Percentiles rank a stretch among this genome's conserved stretches.
phyloP scores from a whole-genome alignment of 2,113 vertebrate species.

The Acrocephalus kingi region DNA sequence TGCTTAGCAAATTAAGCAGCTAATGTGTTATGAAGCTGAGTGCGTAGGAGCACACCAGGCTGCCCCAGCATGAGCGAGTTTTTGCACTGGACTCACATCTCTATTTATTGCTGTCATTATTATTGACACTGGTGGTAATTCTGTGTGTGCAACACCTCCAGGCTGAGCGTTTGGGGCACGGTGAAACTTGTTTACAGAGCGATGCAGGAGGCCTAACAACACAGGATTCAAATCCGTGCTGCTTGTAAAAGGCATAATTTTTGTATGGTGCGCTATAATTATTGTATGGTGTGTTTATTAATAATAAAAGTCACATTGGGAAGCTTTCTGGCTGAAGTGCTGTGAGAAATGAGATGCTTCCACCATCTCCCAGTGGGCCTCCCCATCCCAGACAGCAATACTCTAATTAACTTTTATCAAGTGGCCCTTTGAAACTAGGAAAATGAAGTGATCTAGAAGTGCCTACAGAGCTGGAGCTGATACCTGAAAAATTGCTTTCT shows the following conservation, averaged over 20 bases:
- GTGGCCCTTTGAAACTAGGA: slow-evolving; percentile 69
- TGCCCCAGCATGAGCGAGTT: neutral
- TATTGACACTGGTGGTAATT: neutral
- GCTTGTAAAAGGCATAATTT: slow-evolving; percentile 23
- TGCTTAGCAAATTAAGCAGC: neutral
- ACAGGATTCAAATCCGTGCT: neutral
- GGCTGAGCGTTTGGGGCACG: neutral
- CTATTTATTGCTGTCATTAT: neutral
- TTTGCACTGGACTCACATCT: neutral
- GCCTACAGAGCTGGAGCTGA: slow-evolving; percentile 63
- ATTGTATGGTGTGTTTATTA: slow-evolving; percentile 56
- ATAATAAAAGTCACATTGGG: slow-evolving; percentile 35
- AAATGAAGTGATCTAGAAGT: slow-evolving; percentile 62
- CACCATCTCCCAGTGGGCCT: slow-evolving; percentile 52
- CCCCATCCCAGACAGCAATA: slow-evolving; percentile 50
- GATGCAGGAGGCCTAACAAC: neutral
- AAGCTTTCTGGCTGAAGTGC: slow-evolving; percentile 47
- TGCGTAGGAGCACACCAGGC: neutral
- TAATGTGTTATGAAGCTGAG: neutral
- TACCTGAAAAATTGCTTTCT: slow-evolving; percentile 48
- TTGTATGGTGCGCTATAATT: slow-evolving; percentile 3
- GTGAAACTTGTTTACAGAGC: neutral
- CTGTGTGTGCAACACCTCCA: neutral
- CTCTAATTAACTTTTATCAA: slow-evolving; percentile 78
- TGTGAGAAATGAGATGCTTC: slow-evolving; percentile 48